Conservation (phyloP, 1,140 invertebrate species). For the Calephelis nemesis region DNA sequence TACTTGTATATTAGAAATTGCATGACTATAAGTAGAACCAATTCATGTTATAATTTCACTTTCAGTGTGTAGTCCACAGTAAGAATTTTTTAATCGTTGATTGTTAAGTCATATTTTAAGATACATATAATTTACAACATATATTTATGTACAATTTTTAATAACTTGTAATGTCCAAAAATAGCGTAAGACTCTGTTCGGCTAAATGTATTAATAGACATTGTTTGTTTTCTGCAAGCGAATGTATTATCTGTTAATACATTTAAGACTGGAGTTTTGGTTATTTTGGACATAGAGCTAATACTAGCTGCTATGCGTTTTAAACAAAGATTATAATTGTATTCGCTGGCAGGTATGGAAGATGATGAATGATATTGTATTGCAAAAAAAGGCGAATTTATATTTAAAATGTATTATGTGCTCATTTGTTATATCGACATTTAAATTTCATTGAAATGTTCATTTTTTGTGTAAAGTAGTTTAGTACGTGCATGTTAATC, state of each 20-base stretch:
- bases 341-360: conserved; percentile 58
- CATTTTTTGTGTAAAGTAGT: conserved; percentile 14
- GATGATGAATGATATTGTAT: conserved; percentile 64
- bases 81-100: conserved; percentile 5
- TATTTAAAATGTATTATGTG: not conserved
- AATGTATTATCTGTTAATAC: conserved; percentile 38
- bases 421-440: not conserved
- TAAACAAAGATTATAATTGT: conserved; percentile 20
- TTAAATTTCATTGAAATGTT: conserved; percentile 1
- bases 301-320: conserved; percentile 53
- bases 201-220: conserved; percentile 36
- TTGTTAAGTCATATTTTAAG: not conserved
- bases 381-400: conserved; percentile 44
- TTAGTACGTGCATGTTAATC: conserved; percentile 26
- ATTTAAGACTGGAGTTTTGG: conserved; percentile 40
- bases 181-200: conserved; percentile 32
- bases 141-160: not conserved
- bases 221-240: conserved; percentile 30
- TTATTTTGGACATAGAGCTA: conserved; percentile 45
- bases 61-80: not conserved
- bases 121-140: not conserved
- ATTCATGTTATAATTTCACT: conserved; percentile 21
- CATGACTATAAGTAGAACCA: conserved; percentile 42
- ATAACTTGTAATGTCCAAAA: conserved; percentile 31
- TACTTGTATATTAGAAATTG: conserved; percentile 40